These are phyloP conservation scores for Calliopsis andreniformis DNA, from an alignment of 1,140 invertebrate species.

Conservation along the genomic window DNA sequence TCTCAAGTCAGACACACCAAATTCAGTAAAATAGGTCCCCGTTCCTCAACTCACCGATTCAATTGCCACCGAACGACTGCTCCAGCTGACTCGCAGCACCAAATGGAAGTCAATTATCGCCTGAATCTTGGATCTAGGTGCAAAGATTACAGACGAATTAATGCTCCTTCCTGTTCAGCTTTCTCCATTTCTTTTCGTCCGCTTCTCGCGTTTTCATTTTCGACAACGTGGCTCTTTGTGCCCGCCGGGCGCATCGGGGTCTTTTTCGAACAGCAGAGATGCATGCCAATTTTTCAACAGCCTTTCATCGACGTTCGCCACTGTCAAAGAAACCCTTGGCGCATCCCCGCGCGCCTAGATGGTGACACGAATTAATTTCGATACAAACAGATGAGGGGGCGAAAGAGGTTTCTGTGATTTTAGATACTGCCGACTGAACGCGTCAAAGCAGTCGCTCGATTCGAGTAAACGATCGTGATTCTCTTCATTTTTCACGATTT, in stretches of 20 bases:
- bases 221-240: constrained; percentile 23
- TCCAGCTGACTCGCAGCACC: no score
- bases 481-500: no score
- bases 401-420: neutral
- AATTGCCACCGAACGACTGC: no score
- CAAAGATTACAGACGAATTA: constrained; percentile 9
- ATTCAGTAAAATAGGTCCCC: no score
- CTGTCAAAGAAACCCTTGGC: constrained; percentile 36
- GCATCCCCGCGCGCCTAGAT: constrained; percentile 28
- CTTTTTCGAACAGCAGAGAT: constrained; percentile 53
- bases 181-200: constrained; percentile 10
- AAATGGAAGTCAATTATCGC: constrained; percentile 32
- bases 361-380: constrained; percentile 50
- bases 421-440: neutral
- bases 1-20: no score
- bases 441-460: neutral
- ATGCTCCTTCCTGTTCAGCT: neutral
- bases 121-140: neutral
- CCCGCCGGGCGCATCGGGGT: neutral
- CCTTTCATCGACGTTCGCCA: constrained; percentile 46
- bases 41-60: no score
- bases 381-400: neutral
- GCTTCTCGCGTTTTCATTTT: constrained; percentile 36
- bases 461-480: neutral
- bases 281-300: constrained; percentile 49